Evolutionary conservation across 2,888 invertebrate genomes (phyloP).

Genomic region (Morpho achilles): DNA sequence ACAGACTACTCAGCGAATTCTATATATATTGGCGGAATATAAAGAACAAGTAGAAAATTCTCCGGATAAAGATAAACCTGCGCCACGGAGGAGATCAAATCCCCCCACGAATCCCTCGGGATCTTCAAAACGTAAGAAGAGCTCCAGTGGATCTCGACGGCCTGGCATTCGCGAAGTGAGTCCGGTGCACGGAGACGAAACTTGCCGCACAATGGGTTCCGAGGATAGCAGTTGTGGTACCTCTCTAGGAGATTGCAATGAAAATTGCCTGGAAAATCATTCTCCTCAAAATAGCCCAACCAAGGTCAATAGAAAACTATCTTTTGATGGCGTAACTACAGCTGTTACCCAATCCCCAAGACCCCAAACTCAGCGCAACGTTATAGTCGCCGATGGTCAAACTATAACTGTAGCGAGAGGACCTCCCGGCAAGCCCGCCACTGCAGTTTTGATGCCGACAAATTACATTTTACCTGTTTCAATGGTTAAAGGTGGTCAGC

Average conservation of each 20-base stretch:
- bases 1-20: slow-evolving; percentile 88
- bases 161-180: slow-evolving; percentile 77
- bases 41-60: slow-evolving; percentile 89
- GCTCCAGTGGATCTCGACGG: slow-evolving; percentile 80
- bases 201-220: slow-evolving; percentile 84
- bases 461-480: slow-evolving; percentile 86
- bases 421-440: slow-evolving; percentile 80
- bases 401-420: slow-evolving; percentile 81
- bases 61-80: slow-evolving; percentile 90
- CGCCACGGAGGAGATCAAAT: slow-evolving; percentile 86
- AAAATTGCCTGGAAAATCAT: slow-evolving; percentile 72
- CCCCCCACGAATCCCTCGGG: slow-evolving; percentile 85
- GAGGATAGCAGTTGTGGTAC: slow-evolving; percentile 88
- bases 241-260: slow-evolving; percentile 74
- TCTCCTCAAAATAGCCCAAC: slow-evolving; percentile 78
- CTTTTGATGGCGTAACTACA: slow-evolving; percentile 70
- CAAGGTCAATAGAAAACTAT: slow-evolving; percentile 65
- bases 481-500: slow-evolving; percentile 85
- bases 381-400: slow-evolving; percentile 82
- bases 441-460: slow-evolving; percentile 84
- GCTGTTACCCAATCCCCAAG: slow-evolving; percentile 43
- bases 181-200: slow-evolving; percentile 82
- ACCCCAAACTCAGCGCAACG: slow-evolving; percentile 70
- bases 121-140: slow-evolving; percentile 84
- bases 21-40: slow-evolving; percentile 88